Conservation (phyloP, 2,888 invertebrate genomes). For the Ectobius pallidus region DNA sequence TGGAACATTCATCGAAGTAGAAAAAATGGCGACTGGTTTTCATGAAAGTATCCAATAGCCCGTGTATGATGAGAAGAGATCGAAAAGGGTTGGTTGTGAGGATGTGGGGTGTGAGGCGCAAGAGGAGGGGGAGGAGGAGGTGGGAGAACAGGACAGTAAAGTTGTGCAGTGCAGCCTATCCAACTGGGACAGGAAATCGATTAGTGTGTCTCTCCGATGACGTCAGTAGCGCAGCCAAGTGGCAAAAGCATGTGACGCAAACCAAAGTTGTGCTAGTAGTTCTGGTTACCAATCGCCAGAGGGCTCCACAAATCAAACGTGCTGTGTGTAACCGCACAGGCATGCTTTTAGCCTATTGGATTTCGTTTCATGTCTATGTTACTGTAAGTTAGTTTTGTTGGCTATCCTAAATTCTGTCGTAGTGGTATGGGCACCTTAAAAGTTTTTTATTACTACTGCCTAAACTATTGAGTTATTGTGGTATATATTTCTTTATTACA, state of each 20-base stretch:
- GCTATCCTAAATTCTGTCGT: too few relatives aligned
- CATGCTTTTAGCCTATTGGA: too few relatives aligned
- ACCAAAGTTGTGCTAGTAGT: slow-evolving; percentile 9
- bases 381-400: too few relatives aligned
- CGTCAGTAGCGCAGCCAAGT: slow-evolving; percentile 21
- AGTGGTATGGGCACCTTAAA: too few relatives aligned
- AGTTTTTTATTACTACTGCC: too few relatives aligned
- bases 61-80: slow-evolving; percentile 12
- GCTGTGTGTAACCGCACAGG: not conserved
- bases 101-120: too few relatives aligned
- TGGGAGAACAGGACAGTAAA: slow-evolving; percentile 5
- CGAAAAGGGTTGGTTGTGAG: too few relatives aligned
- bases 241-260: slow-evolving; percentile 18
- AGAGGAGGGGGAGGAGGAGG: too few relatives aligned
- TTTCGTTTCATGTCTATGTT: too few relatives aligned
- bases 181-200: slow-evolving; percentile 24
- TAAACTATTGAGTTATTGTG: too few relatives aligned
- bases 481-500: too few relatives aligned
- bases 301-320: slow-evolving; percentile 12
- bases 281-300: slow-evolving; percentile 1
- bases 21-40: not conserved
- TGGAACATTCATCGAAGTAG: not conserved
- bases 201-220: not conserved
- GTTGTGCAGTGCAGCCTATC: slow-evolving; percentile 22
- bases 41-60: slow-evolving; percentile 14